A percentile compares a stretch with the other conserved stretches of the same genome.
Evolutionary conservation across 2,113 vertebrate species (phyloP).

Genomic region (Apistogramma diplotaenia): DNA sequence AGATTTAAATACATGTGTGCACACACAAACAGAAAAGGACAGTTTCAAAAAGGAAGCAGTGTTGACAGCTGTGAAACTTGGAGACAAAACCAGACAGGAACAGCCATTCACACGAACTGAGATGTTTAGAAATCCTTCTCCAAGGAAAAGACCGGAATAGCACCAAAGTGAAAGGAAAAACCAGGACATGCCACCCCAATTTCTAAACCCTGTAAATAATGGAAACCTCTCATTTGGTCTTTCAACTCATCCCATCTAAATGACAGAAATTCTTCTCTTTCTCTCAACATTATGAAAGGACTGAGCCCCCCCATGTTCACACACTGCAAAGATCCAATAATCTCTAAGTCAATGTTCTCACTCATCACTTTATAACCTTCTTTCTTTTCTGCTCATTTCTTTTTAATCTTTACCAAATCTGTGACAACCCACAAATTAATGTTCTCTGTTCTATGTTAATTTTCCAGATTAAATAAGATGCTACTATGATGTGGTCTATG

Average conservation of each 20-base stretch:
- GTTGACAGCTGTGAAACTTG: slow-evolving; percentile 54
- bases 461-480: not conserved
- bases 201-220: slow-evolving; percentile 15
- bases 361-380: not conserved
- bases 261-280: slow-evolving; percentile 9
- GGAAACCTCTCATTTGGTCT: slow-evolving; percentile 13
- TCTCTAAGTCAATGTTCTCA: not conserved
- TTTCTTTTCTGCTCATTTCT: not conserved
- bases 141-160: slow-evolving; percentile 45
- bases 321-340: not conserved
- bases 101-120: slow-evolving; percentile 32
- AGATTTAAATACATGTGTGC: slow-evolving; percentile 11
- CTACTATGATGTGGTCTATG: not conserved
- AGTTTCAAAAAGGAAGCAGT: slow-evolving; percentile 28
- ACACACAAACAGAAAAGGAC: slow-evolving; percentile 18
- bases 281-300: not conserved
- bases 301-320: not conserved
- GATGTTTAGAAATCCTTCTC: slow-evolving; percentile 46
- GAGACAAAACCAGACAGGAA: slow-evolving; percentile 34
- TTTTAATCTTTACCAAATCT: not conserved
- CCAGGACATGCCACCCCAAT: slow-evolving; percentile 5
- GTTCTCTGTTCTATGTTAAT: not conserved
- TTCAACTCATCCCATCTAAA: slow-evolving; percentile 10
- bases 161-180: slow-evolving; percentile 18
- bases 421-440: not conserved